Base-by-base conservation (phyloP, 2,888 invertebrate species). In the Taphrorychus bicolor region DNA sequence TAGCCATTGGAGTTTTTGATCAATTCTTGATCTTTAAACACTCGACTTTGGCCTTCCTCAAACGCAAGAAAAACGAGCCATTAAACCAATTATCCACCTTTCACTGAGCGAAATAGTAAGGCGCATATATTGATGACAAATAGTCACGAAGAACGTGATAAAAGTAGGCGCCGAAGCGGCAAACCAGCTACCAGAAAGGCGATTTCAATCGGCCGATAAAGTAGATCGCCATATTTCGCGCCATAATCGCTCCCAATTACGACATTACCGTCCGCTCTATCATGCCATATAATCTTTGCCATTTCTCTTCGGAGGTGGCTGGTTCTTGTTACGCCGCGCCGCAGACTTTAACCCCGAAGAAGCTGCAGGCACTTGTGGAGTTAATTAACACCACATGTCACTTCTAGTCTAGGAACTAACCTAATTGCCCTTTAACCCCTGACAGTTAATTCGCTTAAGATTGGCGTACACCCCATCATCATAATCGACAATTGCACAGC, bases 81-180 rank as follows among this genome's bases (percentile, higher is more conserved):
- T 45, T 32, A 7, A 32, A 32, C 32, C 32, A 32, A 32, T 32
- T 11, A 32, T n/a, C 57, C 32, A 32, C 11, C 32, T 32, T 32
- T 11, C 32, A 32, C 11, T 32, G 11, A 32, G 7, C 32, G 32
- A 32, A 32, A 32, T 32, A 32, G 11, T 32, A 32, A 32, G n/a
- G 32, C 54, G 32, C 40, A 18, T 22, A 57, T 21, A 52, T 64
- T 51, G 21, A 58, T 23, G 51, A 51, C 17, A 23, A 51, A 23
- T 21, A 51, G 64, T 64, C 65, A 65, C 65, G 65, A 59, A 51
- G 57, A 65, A 65, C 65, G 65, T 65, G 65, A 65, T 42, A 51
- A 45, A 9, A 59, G 65, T 53, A 45, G 53, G 65, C 23, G 59
- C 45, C 49, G 59, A 65, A 41, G 65, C 59, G 59, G 65, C 54